A percentile compares a stretch with the other conserved stretches of the same genome.
Evolutionary conservation across 2,113 vertebrate genomes (phyloP).

Genomic region (Onychostoma macrolepis): DNA sequence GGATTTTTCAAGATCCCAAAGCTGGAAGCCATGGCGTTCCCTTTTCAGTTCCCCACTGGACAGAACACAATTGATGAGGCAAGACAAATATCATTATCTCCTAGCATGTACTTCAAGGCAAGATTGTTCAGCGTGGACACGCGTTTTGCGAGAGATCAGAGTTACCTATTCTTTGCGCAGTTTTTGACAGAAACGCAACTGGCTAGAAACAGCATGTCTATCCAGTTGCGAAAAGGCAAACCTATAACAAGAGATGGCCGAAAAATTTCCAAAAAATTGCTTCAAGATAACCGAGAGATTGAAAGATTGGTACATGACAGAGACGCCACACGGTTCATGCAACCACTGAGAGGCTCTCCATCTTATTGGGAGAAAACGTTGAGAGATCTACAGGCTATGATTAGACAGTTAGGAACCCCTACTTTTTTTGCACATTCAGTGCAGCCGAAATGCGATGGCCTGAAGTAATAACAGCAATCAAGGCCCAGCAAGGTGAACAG

Average conservation of each 20-base stretch:
- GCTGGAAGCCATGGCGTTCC: constrained; percentile 36
- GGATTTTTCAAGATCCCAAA: constrained; percentile 35
- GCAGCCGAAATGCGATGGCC: background rate
- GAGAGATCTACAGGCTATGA: constrained; percentile 14
- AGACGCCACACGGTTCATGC: constrained; percentile 48
- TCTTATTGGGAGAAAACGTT: constrained; percentile 45
- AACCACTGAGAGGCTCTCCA: constrained; percentile 39
- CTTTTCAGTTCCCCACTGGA: constrained; percentile 30
- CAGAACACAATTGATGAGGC: constrained; percentile 39
- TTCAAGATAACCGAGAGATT: constrained; percentile 41
- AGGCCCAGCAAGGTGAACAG: background rate
- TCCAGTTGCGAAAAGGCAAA: constrained; percentile 35
- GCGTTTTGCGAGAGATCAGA: too few relatives aligned
- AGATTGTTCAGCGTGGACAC: too few relatives aligned
- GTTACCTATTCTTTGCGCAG: too few relatives aligned
- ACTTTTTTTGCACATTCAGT: background rate
- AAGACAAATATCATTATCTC: background rate
- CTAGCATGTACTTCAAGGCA: constrained; percentile 55
- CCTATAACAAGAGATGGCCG: constrained; percentile 30
- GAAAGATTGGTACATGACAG: constrained; percentile 16
- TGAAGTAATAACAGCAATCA: background rate
- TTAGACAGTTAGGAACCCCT: background rate
- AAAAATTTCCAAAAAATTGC: constrained; percentile 20
- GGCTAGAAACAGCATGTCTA: constrained; percentile 47
- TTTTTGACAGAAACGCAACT: too few relatives aligned